Conservation (phyloP, 2,888 invertebrate genomes). For the Caenorhabditis zanzibari region DNA sequence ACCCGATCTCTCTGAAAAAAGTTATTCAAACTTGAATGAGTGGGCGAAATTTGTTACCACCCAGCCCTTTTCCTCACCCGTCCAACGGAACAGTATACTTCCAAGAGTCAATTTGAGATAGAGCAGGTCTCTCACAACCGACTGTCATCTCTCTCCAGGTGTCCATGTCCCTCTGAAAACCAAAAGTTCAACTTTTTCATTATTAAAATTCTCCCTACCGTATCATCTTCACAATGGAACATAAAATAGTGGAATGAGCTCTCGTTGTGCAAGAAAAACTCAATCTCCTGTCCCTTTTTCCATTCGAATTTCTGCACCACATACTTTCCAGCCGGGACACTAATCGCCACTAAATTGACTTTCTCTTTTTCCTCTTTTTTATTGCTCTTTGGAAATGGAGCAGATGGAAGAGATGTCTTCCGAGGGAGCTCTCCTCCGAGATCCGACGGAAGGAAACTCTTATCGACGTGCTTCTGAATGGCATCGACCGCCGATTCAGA, state of each 20-base stretch:
- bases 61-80: no score
- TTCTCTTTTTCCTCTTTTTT: slow-evolving; percentile 55
- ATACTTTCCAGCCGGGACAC: slow-evolving; percentile 72
- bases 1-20: not conserved
- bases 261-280: slow-evolving; percentile 76
- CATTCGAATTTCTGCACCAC: slow-evolving; percentile 75
- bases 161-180: slow-evolving; percentile 54
- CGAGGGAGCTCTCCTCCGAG: slow-evolving; percentile 52
- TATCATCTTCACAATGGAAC: slow-evolving; percentile 66
- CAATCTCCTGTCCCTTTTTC: slow-evolving; percentile 69
- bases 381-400: slow-evolving; percentile 67
- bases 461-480: slow-evolving; percentile 49
- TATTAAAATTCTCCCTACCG: slow-evolving; percentile 39
- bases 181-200: not conserved
- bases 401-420: slow-evolving; percentile 58
- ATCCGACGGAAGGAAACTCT: slow-evolving; percentile 48
- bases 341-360: slow-evolving; percentile 61
- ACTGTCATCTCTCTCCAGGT: slow-evolving; percentile 74
- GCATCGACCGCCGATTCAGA: slow-evolving; percentile 54
- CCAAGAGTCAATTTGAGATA: slow-evolving; percentile 77
- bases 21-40: no score
- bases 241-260: slow-evolving; percentile 74
- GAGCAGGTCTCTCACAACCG: slow-evolving; percentile 80
- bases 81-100: slow-evolving; percentile 74
- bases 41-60: no score